Conservation (phyloP, 2,113 vertebrate species). For the Prietella phreatophila region DNA sequence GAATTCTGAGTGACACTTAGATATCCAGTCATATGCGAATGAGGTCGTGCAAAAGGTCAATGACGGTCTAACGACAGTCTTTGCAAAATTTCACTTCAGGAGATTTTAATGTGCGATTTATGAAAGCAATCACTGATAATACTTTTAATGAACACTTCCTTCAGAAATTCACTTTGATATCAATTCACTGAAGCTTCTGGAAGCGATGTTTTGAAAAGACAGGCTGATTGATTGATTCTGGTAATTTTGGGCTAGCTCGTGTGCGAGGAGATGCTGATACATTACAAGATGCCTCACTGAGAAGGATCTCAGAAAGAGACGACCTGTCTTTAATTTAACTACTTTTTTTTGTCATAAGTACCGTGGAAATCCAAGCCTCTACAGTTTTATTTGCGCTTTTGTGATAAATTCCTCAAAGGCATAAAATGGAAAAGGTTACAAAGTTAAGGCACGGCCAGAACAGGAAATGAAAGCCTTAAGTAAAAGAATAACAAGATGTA, state of each 20-base stretch:
- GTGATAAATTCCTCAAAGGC: neutral
- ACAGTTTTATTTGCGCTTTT: neutral
- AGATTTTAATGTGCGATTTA: too few species aligned
- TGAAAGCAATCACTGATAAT: neutral
- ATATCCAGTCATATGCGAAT: neutral
- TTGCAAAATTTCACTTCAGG: too few species aligned
- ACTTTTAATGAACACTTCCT: neutral
- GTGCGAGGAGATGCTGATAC: neutral
- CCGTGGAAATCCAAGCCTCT: neutral
- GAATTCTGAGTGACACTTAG: neutral
- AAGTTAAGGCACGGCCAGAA: neutral
- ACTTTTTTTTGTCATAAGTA: neutral
- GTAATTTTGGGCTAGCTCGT: neutral
- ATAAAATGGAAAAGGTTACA: neutral
- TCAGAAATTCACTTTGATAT: neutral
- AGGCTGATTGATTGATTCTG: neutral
- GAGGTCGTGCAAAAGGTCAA: neutral
- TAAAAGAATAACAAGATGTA: neutral
- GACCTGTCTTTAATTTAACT: neutral
- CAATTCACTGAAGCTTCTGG: neutral
- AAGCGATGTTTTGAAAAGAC: neutral
- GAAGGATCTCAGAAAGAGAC: neutral
- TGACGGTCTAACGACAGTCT: neutral
- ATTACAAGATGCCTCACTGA: neutral
- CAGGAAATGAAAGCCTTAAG: neutral